Base-by-base conservation (phyloP, 2,113 vertebrate genomes). In the Synchiropus splendidus region DNA sequence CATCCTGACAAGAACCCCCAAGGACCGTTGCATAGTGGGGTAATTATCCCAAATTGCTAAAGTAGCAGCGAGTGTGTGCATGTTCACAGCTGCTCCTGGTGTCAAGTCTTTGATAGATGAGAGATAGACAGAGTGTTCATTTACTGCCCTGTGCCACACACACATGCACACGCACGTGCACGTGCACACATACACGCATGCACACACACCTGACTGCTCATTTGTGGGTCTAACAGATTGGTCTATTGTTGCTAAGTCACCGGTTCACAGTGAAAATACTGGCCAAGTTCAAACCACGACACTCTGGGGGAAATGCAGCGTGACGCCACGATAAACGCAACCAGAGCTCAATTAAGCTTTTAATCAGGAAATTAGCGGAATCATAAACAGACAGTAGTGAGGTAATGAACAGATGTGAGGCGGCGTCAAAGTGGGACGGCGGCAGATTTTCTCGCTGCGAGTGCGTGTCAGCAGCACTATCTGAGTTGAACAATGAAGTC, bases 31-130 rank as follows among this genome's bases (percentile, higher is more conserved):
- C 79, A 82, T 82, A 82, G 72, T 51, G 53, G 77, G 65, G 74
- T 82, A 82, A 82, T 82, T 82, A 82, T 78, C 68, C 63, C 63
- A 82, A 82, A 82, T 79, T 82, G 79, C 74, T 74, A 78, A 79
- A 82, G 74, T 78, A 78, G 67, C 67, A 64, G 56, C 53, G 64
- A 46, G 48, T 12, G 51, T 39, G 51, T 54, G 69, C 32, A 51
- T 45, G 54, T 40, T 70, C 72, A 75, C 79, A 81, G 79, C 79
- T 81, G 79, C 79, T 81, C 70, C 76, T 64, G 58, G 65, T 81
- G 79, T 81, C 79, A 77, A 61, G 55, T 63, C 58, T 75, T 81
- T 79, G 79, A 81, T 81, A 77, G 79, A 81, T 81, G 79, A 78
- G 74, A 79, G 77, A 79, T 79, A 69, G 72, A 79, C 47, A 72